Evolutionary conservation across 2,888 invertebrate genomes (phyloP).

Genomic region (Mimachlamys varia): DNA sequence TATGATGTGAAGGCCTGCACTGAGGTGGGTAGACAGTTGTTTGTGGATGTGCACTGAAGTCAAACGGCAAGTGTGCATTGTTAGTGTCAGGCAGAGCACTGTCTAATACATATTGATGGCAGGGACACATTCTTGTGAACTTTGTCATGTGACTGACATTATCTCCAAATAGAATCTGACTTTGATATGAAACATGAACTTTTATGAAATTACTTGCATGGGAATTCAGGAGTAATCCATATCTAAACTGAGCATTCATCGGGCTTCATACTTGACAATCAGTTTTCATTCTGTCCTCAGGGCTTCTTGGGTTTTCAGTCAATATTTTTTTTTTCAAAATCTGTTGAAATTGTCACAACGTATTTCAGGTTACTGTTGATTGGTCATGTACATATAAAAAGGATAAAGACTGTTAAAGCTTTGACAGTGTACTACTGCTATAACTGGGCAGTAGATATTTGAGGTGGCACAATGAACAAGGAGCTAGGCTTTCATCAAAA

Average conservation of each 20-base stretch:
- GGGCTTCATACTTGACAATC: neutral
- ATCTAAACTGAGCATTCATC: neutral
- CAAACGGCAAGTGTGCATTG: neutral
- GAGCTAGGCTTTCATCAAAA: neutral
- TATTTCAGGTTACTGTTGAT: neutral
- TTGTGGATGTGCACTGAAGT: no score
- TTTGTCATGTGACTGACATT: neutral
- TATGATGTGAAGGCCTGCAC: no score
- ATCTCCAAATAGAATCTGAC: slow-evolving; percentile 11
- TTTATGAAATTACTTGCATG: slow-evolving; percentile 2
- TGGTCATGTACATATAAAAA: neutral
- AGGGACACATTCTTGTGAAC: neutral
- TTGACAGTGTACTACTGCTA: no score
- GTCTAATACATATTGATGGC: neutral
- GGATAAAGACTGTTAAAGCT: no score
- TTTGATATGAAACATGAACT: slow-evolving; percentile 13
- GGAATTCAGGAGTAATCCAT: neutral
- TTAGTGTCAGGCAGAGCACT: neutral
- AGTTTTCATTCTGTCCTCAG: neutral
- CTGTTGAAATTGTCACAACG: neutral
- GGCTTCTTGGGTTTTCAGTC: neutral
- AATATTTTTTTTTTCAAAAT: neutral
- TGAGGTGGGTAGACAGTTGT: no score
- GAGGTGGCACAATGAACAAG: no score
- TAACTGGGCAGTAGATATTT: no score